Percentiles rank a stretch among this genome's conserved stretches.
Conservation (phyloP, 1,140 invertebrate species). For the Sinella curviseta region DNA sequence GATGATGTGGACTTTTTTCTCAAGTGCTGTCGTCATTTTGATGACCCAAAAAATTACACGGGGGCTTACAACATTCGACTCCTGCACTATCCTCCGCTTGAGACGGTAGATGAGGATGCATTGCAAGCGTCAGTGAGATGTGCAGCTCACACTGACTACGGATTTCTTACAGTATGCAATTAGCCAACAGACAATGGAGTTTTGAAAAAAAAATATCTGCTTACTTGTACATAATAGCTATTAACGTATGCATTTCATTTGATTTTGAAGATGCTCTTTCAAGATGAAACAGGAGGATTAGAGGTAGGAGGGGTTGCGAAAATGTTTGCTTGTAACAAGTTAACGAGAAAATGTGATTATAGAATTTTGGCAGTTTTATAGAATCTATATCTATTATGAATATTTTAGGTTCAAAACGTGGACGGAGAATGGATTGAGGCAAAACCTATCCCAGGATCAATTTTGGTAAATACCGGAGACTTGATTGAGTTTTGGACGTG, state of each 20-base stretch:
- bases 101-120: neutral
- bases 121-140: slow-evolving; percentile 28
- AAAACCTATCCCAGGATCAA: slow-evolving; percentile 73
- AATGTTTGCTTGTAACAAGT: neutral
- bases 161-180: slow-evolving; percentile 11
- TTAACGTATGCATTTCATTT: too few species aligned
- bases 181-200: too few species aligned
- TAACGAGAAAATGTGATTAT: neutral
- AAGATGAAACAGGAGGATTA: slow-evolving; percentile 42
- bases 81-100: slow-evolving; percentile 36
- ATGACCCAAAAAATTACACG: slow-evolving; percentile 13
- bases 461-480: slow-evolving; percentile 76
- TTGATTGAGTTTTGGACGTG: slow-evolving; percentile 74
- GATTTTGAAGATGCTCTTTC: too few species aligned
- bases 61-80: neutral
- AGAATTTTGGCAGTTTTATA: neutral
- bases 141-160: slow-evolving; percentile 42
- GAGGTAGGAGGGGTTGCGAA: neutral
- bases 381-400: neutral
- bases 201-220: too few species aligned
- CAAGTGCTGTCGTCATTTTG: neutral
- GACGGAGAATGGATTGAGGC: slow-evolving; percentile 72
- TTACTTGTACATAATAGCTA: too few species aligned
- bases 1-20: slow-evolving; percentile 8
- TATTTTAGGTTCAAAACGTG: slow-evolving; percentile 51